Evolutionary conservation across 2,113 vertebrate genomes (phyloP), one percentile per base, ranked within the genome.

Genomic region (Xiphophorus hellerii): DNA sequence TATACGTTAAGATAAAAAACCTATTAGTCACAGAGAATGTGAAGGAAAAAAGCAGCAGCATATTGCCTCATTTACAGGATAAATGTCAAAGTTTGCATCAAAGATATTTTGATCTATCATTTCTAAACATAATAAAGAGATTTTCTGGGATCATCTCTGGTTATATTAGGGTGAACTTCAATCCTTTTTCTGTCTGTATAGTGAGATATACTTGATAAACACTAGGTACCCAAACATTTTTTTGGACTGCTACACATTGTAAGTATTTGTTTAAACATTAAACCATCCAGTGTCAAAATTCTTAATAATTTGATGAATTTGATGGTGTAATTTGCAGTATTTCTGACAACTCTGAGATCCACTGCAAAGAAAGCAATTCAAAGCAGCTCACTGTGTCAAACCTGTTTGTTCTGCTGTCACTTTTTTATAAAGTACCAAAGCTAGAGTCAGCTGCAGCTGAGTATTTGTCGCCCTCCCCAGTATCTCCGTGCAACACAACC

Each of bases 401-500:
- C 37, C 8, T 71, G 1, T 80, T 75, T 78, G 71, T 71, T 30
- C 66, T 54, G 12, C 12, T 30, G 12, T 79, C 77, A 48, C 73
- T 67, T 70, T 83, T 48, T 79, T 80, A 62, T 71, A 35, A 71
- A 74, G 66, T 65, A 58, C 31, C 68, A 44, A 48, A 44, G 76
- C 74, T 42, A 20, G 25, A 82, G 85, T 87, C 86, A 74, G 62
- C 44, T 85, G 73, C 28, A 10, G 84, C 77, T 79, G 35, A 82
- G 74, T 80, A 77, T 72, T 64, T 85, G 71, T 74, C 27, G 6
- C 79, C 77, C 13, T 62, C 22, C 51, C 69, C 63, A n/a, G 71
- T 83, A 83, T 81, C 77, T 81, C 74, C 60, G 33, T 68, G 78
- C 73, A 72, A 76, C 85, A 83, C 74, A 33, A 89, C 44, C 74